Evolutionary conservation across 2,113 vertebrate species (phyloP).

Genomic region (Carlito syrichta): DNA sequence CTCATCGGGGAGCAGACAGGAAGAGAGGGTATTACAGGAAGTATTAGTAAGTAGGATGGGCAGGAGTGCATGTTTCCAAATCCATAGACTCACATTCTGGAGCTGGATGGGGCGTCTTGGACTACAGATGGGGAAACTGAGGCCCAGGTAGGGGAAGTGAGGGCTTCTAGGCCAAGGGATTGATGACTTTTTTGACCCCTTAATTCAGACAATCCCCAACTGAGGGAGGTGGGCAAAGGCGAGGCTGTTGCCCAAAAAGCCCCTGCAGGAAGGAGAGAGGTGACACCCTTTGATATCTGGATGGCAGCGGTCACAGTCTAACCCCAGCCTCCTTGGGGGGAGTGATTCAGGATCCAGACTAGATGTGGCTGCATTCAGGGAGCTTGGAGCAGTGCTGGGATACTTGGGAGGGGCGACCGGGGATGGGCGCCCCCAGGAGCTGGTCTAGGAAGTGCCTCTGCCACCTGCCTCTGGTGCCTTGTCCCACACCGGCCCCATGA

Average conservation of each 20-base stretch:
- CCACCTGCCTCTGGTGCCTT: not conserved
- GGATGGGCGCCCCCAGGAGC: not conserved
- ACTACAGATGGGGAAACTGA: not conserved
- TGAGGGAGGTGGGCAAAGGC: not conserved
- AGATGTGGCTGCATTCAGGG: not conserved
- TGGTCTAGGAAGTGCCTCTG: not conserved
- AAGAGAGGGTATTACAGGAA: not conserved
- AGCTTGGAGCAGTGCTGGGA: not conserved
- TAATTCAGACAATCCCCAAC: not conserved
- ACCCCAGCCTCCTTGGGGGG: too few relatives aligned
- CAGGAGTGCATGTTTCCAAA: not conserved
- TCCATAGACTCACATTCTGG: not conserved
- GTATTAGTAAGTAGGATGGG: not conserved
- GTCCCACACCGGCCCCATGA: not conserved
- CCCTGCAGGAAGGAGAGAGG: not conserved
- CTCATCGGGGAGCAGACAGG: accelerated
- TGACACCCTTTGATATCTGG: not conserved
- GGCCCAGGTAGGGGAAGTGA: not conserved
- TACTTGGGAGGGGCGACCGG: not conserved
- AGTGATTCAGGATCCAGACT: not conserved
- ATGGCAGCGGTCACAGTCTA: too few relatives aligned
- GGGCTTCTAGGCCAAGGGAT: not conserved
- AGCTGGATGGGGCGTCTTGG: not conserved
- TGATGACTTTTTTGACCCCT: not conserved
- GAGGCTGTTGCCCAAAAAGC: not conserved